These are phyloP conservation scores for Pseudomyrmex gracilis DNA, from an alignment of 1,140 invertebrate genomes.

Conservation along the genomic window DNA sequence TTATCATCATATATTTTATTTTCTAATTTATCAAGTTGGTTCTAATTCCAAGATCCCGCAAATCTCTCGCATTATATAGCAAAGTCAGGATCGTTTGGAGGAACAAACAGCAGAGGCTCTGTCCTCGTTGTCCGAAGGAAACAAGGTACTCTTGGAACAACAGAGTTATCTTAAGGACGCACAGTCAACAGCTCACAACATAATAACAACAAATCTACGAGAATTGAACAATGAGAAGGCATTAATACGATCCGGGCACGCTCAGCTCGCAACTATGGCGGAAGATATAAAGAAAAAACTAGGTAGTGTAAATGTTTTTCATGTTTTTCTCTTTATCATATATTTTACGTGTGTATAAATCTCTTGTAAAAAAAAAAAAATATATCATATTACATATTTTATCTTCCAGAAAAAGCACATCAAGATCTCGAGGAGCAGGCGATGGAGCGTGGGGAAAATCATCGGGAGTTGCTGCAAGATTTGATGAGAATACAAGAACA, in stretches of 20 bases:
- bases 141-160: conserved; percentile 85
- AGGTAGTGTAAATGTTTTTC: conserved; percentile 78
- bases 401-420: conserved; percentile 84
- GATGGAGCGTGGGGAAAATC: conserved; percentile 83
- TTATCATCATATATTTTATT: conserved; percentile 22
- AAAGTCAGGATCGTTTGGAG: conserved; percentile 86
- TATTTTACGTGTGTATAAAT: neutral
- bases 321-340: neutral
- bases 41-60: neutral
- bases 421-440: conserved; percentile 85
- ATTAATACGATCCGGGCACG: conserved; percentile 87
- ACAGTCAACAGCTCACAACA: conserved; percentile 84
- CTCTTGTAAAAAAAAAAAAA: neutral
- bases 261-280: conserved; percentile 86
- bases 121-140: conserved; percentile 84
- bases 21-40: neutral
- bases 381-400: conserved; percentile 53
- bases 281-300: conserved; percentile 87
- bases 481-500: conserved; percentile 86
- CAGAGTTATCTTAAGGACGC: conserved; percentile 86
- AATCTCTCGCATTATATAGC: conserved; percentile 74
- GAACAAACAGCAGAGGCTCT: conserved; percentile 85
- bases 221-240: conserved; percentile 87
- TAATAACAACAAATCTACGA: conserved; percentile 86
- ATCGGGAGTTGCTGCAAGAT: conserved; percentile 87